These are phyloP conservation scores for Pollachius pollachius DNA, from an alignment of 2,113 vertebrate species.

Conservation along the genomic window DNA sequence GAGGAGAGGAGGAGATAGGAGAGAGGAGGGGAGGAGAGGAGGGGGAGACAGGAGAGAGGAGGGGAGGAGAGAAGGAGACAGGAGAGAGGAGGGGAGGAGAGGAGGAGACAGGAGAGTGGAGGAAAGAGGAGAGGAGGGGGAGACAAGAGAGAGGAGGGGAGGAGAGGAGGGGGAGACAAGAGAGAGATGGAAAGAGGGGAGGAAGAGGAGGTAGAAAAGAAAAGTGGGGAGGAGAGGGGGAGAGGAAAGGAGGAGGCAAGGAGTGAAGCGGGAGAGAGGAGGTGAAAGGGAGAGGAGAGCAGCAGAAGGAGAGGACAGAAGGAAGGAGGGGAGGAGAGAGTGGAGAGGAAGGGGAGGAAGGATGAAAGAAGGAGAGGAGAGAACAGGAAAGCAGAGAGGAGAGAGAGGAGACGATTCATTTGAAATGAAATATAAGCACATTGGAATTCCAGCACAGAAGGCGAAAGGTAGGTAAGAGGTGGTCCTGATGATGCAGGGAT, in stretches of 20 bases:
- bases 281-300: neutral
- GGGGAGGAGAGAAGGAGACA: neutral
- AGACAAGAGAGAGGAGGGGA: neutral
- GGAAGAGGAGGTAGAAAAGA: too few species aligned
- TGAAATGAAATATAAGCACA: too few species aligned
- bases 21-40: neutral
- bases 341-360: neutral
- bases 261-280: too few species aligned
- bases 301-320: constrained; percentile 26
- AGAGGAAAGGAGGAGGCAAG: too few species aligned
- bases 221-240: too few species aligned
- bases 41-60: neutral
- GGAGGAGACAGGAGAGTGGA: neutral
- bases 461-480: too few species aligned
- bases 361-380: too few species aligned
- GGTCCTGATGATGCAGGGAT: too few species aligned
- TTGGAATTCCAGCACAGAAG: too few species aligned
- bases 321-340: constrained; percentile 15
- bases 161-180: neutral
- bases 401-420: too few species aligned
- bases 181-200: neutral
- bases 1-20: neutral
- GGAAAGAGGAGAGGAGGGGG: neutral
- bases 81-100: constrained; percentile 12
- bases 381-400: too few species aligned